A percentile compares a stretch with the other conserved stretches of the same genome.
These are phyloP conservation scores for Bugula neritina DNA, from an alignment of 2,888 invertebrate species.

Conservation along the genomic window DNA sequence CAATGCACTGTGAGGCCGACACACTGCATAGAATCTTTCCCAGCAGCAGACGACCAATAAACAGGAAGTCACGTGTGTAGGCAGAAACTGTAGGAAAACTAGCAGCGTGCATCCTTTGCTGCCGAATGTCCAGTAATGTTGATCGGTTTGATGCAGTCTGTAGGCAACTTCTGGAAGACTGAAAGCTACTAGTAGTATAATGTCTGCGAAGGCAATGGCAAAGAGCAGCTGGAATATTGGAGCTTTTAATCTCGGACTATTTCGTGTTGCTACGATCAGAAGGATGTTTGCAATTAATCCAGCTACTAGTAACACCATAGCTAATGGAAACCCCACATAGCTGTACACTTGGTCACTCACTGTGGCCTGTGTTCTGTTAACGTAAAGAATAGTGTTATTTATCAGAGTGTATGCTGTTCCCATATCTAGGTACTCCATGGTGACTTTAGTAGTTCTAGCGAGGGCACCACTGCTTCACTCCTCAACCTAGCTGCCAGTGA, in stretches of 20 bases:
- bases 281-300: slow-evolving; percentile 19
- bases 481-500: background rate
- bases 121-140: slow-evolving; percentile 27
- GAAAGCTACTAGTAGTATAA: slow-evolving; percentile 7
- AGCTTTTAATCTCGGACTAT: slow-evolving; percentile 24
- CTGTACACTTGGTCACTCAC: background rate
- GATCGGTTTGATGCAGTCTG: background rate
- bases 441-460: background rate
- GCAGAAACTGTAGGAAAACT: slow-evolving; percentile 9
- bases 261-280: slow-evolving; percentile 16
- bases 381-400: background rate
- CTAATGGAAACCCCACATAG: background rate
- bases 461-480: background rate
- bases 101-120: slow-evolving; percentile 22
- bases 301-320: background rate
- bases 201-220: slow-evolving; percentile 20
- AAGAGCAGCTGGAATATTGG: slow-evolving; percentile 27
- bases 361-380: background rate
- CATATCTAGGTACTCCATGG: slow-evolving; percentile 5
- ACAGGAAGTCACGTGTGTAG: slow-evolving; percentile 24
- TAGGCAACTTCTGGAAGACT: slow-evolving; percentile 3
- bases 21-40: slow-evolving; percentile 27
- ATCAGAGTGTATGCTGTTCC: background rate
- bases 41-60: slow-evolving; percentile 24
- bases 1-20: slow-evolving; percentile 22